Evolutionary conservation across 1,140 invertebrate species (phyloP), one percentile per base, ranked within the genome.

Genomic region (Zaprionus africanus): DNA sequence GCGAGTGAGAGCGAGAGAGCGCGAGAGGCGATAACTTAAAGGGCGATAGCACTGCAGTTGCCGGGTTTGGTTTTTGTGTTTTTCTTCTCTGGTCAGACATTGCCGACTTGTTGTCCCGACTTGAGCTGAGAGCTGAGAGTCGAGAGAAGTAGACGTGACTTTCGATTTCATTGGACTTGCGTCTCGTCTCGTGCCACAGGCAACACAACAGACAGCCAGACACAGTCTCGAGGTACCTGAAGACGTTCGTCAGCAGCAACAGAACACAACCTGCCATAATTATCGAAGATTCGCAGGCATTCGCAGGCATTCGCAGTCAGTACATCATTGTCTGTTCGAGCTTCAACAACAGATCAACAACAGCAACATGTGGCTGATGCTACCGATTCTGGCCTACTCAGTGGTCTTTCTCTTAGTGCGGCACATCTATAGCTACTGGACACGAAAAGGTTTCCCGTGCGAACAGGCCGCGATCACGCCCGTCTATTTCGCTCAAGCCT

Each of bases 381-480:
- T 92, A 66, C 91, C 91, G 13, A 92, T 92, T 22, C 56, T 92
- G 5, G 34, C 81, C 17, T 92, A 92, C 54, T 78, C 91, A 53
- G 28, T 72, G 46, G 59, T 91, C n/a, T 92, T 79, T 68, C 79
- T 92, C 11, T 73, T 60, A 17, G 82, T 92, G 19, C 82, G 91
- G 4, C 91, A 92, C 71, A 76, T 92, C 56, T 91, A 92, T 34
- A 92, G 76, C 65, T 78, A 92, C 51, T 92, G 91, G 91, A 66
- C 62, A 5, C 91, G 91, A 59, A 80, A 82, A 69, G 91, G 91
- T 57, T 92, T 92, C 56, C 91, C 91, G 31, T 69, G 77, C 63
- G 91, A 92, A 54, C 57, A 59, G 34, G 65, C 75, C 43, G 59
- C 71, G 2, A 51, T 92, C 43, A 65, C 59, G 34, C 88, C 79